Percentiles rank a stretch among this genome's conserved stretches.
These are phyloP conservation scores for Acromyrmex heyeri DNA, from an alignment of 1,140 invertebrate species.

Conservation along the genomic window DNA sequence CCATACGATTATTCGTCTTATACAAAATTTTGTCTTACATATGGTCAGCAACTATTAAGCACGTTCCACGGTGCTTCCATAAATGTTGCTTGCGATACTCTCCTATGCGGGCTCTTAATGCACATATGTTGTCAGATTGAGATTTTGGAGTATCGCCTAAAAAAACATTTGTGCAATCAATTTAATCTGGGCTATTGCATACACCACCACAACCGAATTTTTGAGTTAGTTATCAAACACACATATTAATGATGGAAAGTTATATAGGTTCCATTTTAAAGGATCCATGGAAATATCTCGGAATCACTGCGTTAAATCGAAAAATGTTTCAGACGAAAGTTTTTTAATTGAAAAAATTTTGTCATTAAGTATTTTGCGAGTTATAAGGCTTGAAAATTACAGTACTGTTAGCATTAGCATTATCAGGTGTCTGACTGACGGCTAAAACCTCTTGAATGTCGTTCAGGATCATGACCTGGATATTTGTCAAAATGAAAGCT, in stretches of 20 bases:
- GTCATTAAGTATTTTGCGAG: no score
- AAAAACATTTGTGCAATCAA: not conserved
- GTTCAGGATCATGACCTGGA: no score
- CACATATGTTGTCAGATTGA: constrained; percentile 66
- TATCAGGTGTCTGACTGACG: no score
- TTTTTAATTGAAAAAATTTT: no score
- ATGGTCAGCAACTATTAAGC: constrained; percentile 50
- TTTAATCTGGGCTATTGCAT: not conserved
- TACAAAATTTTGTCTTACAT: constrained; percentile 5
- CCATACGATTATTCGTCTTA: constrained; percentile 52
- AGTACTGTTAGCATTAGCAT: no score
- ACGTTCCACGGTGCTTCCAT: not conserved
- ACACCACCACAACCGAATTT: constrained; percentile 45
- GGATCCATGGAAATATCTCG: no score
- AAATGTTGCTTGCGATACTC: constrained; percentile 54
- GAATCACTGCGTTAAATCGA: no score
- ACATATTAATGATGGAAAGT: not conserved
- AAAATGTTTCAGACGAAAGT: no score
- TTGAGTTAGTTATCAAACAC: constrained; percentile 27
- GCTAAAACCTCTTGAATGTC: no score
- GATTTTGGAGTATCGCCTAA: constrained; percentile 64
- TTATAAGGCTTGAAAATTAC: no score
- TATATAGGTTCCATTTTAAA: not conserved
- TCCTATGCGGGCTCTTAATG: constrained; percentile 64
- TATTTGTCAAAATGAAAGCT: no score